Evolutionary conservation across 2,888 invertebrate genomes (phyloP).

Genomic region (Dicyrtoma fusca): DNA sequence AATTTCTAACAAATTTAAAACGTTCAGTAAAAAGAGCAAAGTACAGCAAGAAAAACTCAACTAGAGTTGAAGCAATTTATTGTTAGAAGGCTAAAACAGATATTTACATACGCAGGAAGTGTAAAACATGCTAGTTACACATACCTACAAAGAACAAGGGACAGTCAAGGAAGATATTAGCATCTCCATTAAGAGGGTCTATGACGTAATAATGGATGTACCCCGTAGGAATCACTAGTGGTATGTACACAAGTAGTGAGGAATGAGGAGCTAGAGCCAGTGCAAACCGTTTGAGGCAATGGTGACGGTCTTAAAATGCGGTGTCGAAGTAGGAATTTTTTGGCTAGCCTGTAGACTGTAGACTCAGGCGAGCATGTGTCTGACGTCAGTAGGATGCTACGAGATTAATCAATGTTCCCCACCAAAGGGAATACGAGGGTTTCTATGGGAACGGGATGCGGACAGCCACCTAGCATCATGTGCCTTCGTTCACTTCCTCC

Average conservation of each 20-base stretch:
- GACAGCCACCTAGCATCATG: constrained; percentile 22
- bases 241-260: background rate
- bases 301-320: constrained; percentile 22
- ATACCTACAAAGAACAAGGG: no score
- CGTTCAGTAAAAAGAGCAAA: no score
- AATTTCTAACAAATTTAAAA: no score
- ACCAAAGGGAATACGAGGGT: constrained; percentile 39
- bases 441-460: constrained; percentile 40
- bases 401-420: constrained; percentile 53
- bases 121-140: no score
- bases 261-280: constrained; percentile 9
- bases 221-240: no score
- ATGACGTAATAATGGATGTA: no score
- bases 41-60: no score
- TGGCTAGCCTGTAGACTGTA: constrained; percentile 9
- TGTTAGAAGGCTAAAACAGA: no score
- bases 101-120: no score
- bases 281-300: constrained; percentile 22
- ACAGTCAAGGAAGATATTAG: no score
- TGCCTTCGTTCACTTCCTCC: constrained; percentile 2
- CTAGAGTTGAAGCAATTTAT: no score
- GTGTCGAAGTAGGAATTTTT: constrained; percentile 23
- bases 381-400: constrained; percentile 51
- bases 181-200: no score
- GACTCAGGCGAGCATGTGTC: constrained; percentile 46